A percentile compares a stretch with the other conserved stretches of the same genome.
Conservation (phyloP, 2,113 vertebrate genomes). For the Toxostoma redivivum region DNA sequence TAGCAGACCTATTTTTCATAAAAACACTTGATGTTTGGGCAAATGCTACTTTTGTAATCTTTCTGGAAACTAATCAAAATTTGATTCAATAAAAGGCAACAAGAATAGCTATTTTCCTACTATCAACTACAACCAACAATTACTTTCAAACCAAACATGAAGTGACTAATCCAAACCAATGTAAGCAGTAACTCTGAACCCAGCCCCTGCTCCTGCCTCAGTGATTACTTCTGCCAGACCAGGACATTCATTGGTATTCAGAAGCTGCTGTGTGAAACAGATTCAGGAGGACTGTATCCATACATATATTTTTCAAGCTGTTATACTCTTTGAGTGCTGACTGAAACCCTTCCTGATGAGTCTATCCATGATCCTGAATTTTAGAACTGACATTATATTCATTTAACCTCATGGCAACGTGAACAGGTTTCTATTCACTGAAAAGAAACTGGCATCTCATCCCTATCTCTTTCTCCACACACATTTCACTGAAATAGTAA, state of each 20-base stretch:
- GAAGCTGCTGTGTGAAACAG: background rate
- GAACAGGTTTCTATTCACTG: background rate
- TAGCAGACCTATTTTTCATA: background rate
- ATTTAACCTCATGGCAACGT: background rate
- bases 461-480: background rate
- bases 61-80: background rate
- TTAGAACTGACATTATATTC: background rate
- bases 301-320: background rate
- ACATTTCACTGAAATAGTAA: background rate
- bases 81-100: background rate
- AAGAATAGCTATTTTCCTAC: background rate
- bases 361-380: background rate
- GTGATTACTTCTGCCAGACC: background rate
- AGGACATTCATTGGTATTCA: background rate
- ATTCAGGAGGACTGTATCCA: background rate
- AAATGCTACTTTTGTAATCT: background rate
- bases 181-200: background rate
- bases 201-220: background rate
- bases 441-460: background rate
- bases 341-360: background rate
- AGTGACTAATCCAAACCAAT: background rate
- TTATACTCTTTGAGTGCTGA: background rate
- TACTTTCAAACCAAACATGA: background rate
- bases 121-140: background rate
- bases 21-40: background rate